Percentiles rank a stretch among this genome's conserved stretches.
Evolutionary conservation across 2,888 invertebrate species (phyloP).

Genomic region (Uloborus plumipes): DNA sequence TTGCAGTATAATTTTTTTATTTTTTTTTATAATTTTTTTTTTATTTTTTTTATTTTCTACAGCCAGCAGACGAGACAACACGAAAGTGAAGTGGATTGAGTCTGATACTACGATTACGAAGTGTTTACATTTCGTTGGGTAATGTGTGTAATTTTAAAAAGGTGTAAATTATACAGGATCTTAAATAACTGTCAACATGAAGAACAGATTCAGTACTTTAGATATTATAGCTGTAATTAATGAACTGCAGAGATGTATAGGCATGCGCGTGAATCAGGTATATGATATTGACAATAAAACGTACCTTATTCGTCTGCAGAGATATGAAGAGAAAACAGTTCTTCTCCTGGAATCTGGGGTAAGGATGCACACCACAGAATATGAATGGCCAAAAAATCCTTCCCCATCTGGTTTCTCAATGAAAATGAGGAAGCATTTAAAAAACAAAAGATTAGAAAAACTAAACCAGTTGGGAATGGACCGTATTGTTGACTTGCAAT

Average conservation of each 20-base stretch:
- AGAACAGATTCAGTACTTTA: constrained; percentile 91
- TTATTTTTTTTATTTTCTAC: too few relatives aligned
- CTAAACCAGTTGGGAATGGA: constrained; percentile 91
- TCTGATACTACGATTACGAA: too few relatives aligned
- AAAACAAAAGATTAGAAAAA: constrained; percentile 91
- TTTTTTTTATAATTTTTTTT: too few relatives aligned
- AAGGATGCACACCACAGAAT: constrained; percentile 92
- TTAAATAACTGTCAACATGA: constrained; percentile 77
- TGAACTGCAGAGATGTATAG: constrained; percentile 85
- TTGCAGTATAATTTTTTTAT: too few relatives aligned
- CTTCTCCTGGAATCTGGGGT: constrained; percentile 94
- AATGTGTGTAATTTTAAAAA: too few relatives aligned
- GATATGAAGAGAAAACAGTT: constrained; percentile 87
- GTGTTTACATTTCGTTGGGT: too few relatives aligned
- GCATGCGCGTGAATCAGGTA: constrained; percentile 95
- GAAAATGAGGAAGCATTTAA: constrained; percentile 98
- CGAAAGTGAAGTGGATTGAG: too few relatives aligned
- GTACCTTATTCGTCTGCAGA: constrained; percentile 83
- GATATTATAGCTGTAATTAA: constrained; percentile 91
- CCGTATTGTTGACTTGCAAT: constrained; percentile 93
- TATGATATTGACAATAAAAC: constrained; percentile 98
- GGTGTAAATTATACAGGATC: too few relatives aligned
- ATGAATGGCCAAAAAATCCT: constrained; percentile 98
- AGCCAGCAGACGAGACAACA: too few relatives aligned
- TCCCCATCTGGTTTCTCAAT: constrained; percentile 96